Evolutionary conservation across 2,888 invertebrate genomes (phyloP).

Genomic region (Erebia aethiops): DNA sequence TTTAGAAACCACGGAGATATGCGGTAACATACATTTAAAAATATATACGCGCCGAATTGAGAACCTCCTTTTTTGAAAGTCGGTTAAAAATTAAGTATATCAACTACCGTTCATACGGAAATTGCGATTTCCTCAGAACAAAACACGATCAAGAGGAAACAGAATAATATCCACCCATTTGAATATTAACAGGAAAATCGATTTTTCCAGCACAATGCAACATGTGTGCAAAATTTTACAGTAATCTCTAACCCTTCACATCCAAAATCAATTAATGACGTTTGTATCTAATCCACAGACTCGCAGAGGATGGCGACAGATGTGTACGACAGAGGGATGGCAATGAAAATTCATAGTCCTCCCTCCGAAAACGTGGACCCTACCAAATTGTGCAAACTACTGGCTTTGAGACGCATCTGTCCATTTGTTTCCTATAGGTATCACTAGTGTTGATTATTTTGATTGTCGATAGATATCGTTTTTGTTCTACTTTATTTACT

Average conservation of each 20-base stretch:
- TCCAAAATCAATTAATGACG: conserved; percentile 76
- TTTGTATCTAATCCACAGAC: conserved; percentile 73
- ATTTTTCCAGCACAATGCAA: conserved; percentile 37
- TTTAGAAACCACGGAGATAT: no score
- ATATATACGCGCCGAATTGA: no score
- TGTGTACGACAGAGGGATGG: conserved; percentile 75
- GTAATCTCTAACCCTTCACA: conserved; percentile 67
- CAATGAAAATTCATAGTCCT: conserved; percentile 67
- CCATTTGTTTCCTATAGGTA: conserved; percentile 58
- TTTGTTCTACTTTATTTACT: not conserved
- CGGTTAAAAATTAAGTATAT: not conserved
- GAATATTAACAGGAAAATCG: conserved; percentile 10
- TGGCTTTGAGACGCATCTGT: conserved; percentile 74
- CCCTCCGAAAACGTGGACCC: conserved; percentile 64
- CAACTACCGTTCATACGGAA: no score
- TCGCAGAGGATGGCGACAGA: conserved; percentile 73
- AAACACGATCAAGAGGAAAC: not conserved
- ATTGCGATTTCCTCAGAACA: not conserved
- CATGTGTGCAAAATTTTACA: conserved; percentile 58
- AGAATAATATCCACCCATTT: not conserved
- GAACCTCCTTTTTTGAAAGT: no score
- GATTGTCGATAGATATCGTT: conserved; percentile 40
- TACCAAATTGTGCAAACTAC: conserved; percentile 77
- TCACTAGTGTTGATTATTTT: conserved; percentile 41
- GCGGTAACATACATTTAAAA: no score